Percentiles rank a stretch among this genome's conserved stretches.
Conservation (phyloP, 2,888 invertebrate species). For the Acanthococcus lagerstroemiae region DNA sequence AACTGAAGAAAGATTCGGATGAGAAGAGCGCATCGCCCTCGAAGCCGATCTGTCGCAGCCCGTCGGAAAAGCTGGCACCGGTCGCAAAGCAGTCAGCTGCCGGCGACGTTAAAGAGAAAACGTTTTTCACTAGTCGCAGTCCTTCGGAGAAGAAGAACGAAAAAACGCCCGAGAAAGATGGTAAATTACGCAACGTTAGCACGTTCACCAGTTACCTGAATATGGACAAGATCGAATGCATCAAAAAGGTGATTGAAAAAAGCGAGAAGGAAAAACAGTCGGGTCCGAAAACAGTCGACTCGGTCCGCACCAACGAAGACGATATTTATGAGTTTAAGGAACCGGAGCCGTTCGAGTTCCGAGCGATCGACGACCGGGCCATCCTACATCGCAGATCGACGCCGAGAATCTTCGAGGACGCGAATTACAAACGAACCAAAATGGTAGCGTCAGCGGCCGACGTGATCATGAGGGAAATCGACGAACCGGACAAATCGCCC, state of each 20-base stretch:
- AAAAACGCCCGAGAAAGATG: slow-evolving; percentile 11
- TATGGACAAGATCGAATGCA: slow-evolving; percentile 25
- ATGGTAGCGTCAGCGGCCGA: slow-evolving; percentile 3
- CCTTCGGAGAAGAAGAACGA: neutral
- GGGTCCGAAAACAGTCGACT: neutral
- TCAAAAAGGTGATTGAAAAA: neutral
- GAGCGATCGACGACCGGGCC: slow-evolving; percentile 14
- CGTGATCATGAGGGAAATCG: neutral
- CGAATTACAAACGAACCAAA: neutral
- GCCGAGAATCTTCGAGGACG: slow-evolving; percentile 12
- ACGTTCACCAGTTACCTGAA: slow-evolving; percentile 17
- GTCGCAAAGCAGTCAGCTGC: neutral
- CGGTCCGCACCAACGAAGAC: neutral
- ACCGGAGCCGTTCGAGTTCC: slow-evolving; percentile 18
- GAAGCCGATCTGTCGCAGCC: neutral
- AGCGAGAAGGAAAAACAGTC: neutral
- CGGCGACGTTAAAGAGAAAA: slow-evolving; percentile 16
- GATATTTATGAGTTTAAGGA: slow-evolving; percentile 25
- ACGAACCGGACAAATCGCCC: neutral
- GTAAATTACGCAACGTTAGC: slow-evolving; percentile 1
- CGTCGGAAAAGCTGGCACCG: neutral
- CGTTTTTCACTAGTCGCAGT: slow-evolving; percentile 19
- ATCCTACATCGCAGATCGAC: slow-evolving; percentile 10
- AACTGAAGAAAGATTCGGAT: slow-evolving; percentile 1
- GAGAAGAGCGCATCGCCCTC: neutral